These are phyloP conservation scores for Lasius platythorax DNA, from an alignment of 2,888 invertebrate genomes.

Conservation along the genomic window DNA sequence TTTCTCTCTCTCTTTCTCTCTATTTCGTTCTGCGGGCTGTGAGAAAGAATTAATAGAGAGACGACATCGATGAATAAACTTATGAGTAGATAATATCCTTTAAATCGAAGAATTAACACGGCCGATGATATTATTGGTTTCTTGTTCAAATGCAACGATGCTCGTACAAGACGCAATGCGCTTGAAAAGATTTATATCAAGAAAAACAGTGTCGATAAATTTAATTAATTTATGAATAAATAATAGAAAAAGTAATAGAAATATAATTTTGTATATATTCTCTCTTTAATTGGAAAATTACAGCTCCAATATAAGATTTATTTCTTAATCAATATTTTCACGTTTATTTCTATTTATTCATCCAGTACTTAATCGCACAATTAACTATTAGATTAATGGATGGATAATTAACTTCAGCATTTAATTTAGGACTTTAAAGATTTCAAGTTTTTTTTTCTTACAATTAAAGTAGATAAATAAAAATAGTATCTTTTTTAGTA, in stretches of 20 bases:
- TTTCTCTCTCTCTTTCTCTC: too few species aligned
- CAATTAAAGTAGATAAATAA: too few species aligned
- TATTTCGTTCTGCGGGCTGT: constrained; percentile 38
- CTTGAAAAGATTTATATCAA: too few species aligned
- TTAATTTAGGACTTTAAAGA: not conserved
- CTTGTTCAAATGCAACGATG: not conserved
- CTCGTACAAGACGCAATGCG: not conserved
- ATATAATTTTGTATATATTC: not conserved
- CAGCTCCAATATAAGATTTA: not conserved
- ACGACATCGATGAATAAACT: constrained; percentile 16
- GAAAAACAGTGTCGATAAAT: not conserved
- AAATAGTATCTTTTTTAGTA: not conserved
- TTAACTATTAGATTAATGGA: not conserved
- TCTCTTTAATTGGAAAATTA: not conserved
- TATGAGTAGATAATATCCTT: not conserved
- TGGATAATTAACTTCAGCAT: not conserved
- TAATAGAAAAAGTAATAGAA: not conserved
- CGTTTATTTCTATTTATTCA: not conserved
- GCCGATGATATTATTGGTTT: not conserved
- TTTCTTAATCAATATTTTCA: not conserved
- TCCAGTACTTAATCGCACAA: not conserved
- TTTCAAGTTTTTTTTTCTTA: not conserved
- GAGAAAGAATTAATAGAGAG: constrained; percentile 10
- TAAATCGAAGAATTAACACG: not conserved
- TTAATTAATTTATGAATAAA: constrained; percentile 7